Conservation (phyloP, 2,797 vertebrate species). For the Microcaecilia unicolor region DNA sequence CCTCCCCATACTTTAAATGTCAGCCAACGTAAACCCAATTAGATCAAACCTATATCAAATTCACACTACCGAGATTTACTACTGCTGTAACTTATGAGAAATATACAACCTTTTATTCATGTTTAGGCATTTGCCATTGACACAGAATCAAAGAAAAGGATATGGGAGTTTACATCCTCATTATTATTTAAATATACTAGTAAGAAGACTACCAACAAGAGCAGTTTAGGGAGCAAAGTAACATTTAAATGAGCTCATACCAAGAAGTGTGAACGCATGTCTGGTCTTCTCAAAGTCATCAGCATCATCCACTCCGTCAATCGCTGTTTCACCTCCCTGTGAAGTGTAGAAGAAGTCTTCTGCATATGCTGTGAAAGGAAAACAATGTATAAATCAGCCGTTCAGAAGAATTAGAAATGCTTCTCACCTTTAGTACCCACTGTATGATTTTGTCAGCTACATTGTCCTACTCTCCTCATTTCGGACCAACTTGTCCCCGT, state of each 20-base stretch:
- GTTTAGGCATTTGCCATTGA: no score
- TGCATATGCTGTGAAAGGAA: constrained; percentile 58
- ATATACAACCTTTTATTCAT: neutral
- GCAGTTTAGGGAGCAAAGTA: no score
- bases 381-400: neutral
- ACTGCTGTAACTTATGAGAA: neutral
- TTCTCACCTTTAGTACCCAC: no score
- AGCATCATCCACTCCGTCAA: constrained; percentile 76
- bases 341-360: constrained; percentile 80
- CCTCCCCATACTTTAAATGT: neutral
- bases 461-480: no score
- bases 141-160: no score
- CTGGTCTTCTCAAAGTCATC: constrained; percentile 78
- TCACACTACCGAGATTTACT: neutral
- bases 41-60: neutral
- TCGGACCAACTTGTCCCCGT: no score
- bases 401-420: no score
- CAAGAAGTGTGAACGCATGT: constrained; percentile 75
- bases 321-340: constrained; percentile 71
- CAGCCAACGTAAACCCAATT: neutral
- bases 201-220: neutral
- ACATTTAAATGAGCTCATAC: constrained; percentile 55
- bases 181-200: no score
- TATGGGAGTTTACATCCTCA: no score
- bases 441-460: no score